A percentile compares a stretch with the other conserved stretches of the same genome.
These are phyloP conservation scores for Lycophotia porphyrea DNA, from an alignment of 2,888 invertebrate genomes.

Conservation along the genomic window DNA sequence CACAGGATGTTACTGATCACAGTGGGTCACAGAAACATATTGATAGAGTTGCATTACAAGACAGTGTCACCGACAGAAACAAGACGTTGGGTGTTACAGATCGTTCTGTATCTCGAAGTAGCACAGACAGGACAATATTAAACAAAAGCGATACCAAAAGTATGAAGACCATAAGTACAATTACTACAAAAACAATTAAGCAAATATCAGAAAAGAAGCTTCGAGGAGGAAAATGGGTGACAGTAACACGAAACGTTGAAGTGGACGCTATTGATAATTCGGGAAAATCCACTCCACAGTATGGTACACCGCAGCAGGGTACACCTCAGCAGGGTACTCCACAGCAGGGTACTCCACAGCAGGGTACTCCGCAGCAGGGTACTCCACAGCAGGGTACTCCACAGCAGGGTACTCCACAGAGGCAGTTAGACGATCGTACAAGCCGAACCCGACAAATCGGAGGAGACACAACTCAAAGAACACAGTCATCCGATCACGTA, in stretches of 20 bases:
- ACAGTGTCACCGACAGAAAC: slow-evolving; percentile 71
- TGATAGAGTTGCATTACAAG: slow-evolving; percentile 83
- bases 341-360: slow-evolving; percentile 56
- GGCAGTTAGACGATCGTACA: slow-evolving; percentile 65
- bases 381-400: slow-evolving; percentile 48
- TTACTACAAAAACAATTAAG: slow-evolving; percentile 89
- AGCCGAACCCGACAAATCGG: slow-evolving; percentile 62
- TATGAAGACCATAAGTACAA: slow-evolving; percentile 78
- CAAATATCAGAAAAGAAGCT: slow-evolving; percentile 90
- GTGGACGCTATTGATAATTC: slow-evolving; percentile 89
- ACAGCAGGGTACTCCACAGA: slow-evolving; percentile 55
- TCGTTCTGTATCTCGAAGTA: slow-evolving; percentile 73
- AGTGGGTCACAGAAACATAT: slow-evolving; percentile 82
- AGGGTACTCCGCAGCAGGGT: slow-evolving; percentile 46
- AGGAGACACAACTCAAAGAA: slow-evolving; percentile 71
- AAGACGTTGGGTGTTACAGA: slow-evolving; percentile 71
- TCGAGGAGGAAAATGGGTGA: slow-evolving; percentile 86
- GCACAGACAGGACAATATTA: slow-evolving; percentile 73
- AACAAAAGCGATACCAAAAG: slow-evolving; percentile 79
- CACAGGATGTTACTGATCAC: slow-evolving; percentile 67
- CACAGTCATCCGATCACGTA: slow-evolving; percentile 72
- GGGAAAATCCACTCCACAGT: slow-evolving; percentile 59
- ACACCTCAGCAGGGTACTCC: slow-evolving; percentile 49
- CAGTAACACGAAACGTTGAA: slow-evolving; percentile 91
- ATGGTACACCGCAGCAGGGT: slow-evolving; percentile 42